Percentiles rank a stretch among this genome's conserved stretches.
These are phyloP conservation scores for Poecilia latipinna DNA, from an alignment of 2,113 vertebrate genomes.

Conservation along the genomic window DNA sequence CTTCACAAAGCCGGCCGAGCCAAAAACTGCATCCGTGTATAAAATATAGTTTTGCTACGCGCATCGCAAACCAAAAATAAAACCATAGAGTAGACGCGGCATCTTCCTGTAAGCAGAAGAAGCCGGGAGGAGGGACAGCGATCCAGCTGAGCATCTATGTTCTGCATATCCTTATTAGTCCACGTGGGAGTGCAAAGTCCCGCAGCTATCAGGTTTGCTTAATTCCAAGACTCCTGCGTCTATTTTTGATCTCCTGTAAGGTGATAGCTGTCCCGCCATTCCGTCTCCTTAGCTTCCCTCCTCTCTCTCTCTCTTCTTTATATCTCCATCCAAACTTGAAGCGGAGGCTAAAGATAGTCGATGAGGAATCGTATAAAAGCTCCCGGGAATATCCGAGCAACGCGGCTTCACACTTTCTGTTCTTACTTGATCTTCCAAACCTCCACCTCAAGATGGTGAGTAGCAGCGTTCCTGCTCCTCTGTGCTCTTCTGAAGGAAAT, in stretches of 20 bases:
- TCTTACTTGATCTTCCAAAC: constrained; percentile 75
- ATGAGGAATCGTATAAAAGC: constrained; percentile 76
- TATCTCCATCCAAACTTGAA: constrained; percentile 81
- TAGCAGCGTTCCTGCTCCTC: constrained; percentile 57
- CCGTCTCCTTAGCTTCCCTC: constrained; percentile 66
- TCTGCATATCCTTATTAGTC: constrained; percentile 84
- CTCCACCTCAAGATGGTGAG: constrained; percentile 83
- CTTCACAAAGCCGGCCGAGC: constrained; percentile 26
- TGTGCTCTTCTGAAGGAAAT: constrained; percentile 39
- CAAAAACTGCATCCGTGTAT: constrained; percentile 45
- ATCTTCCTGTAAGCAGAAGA: constrained; percentile 38
- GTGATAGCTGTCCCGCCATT: constrained; percentile 69
- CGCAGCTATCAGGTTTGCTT: constrained; percentile 78
- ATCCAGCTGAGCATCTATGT: constrained; percentile 64
- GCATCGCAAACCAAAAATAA: constrained; percentile 75
- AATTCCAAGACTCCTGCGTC: constrained; percentile 81
- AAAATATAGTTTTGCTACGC: constrained; percentile 53
- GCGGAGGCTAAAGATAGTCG: constrained; percentile 81
- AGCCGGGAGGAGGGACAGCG: constrained; percentile 48
- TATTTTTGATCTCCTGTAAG: constrained; percentile 83
- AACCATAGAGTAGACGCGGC: constrained; percentile 23
- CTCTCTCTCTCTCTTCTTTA: constrained; percentile 46
- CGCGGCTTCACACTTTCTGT: constrained; percentile 80
- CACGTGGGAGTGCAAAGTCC: constrained; percentile 74
- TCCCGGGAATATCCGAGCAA: constrained; percentile 41